Evolutionary conservation across 2,797 vertebrate genomes (phyloP).

Genomic region (Smutsia gigantea): DNA sequence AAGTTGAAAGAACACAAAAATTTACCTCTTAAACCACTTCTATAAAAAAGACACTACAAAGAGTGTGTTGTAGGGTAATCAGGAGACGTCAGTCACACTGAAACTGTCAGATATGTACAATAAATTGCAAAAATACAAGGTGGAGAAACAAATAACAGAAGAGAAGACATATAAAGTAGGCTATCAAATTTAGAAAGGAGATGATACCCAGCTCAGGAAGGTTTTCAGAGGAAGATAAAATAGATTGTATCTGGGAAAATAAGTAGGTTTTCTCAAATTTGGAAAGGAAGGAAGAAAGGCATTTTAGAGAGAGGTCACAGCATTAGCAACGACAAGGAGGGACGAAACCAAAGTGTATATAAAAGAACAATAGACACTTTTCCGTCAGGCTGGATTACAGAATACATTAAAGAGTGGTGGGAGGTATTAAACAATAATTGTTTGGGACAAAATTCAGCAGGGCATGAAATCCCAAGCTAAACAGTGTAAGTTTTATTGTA

Average conservation of each 20-base stretch:
- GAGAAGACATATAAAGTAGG: not conserved
- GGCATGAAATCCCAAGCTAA: not conserved
- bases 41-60: not conserved
- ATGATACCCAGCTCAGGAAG: not conserved
- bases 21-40: not conserved
- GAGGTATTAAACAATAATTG: constrained; percentile 13
- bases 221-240: not conserved
- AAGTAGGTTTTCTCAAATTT: not conserved
- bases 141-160: not conserved
- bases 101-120: constrained; percentile 32
- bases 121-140: constrained; percentile 8
- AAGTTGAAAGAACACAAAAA: not conserved
- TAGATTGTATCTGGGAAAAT: not conserved
- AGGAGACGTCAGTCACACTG: not conserved
- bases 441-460: not conserved
- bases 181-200: not conserved
- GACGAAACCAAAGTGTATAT: not conserved
- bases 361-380: not conserved
- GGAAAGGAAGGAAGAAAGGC: not conserved
- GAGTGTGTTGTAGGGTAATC: not conserved
- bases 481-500: not conserved
- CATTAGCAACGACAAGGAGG: not conserved
- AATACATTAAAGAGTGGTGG: not conserved
- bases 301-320: not conserved
- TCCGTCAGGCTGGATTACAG: not conserved